Evolutionary conservation across 2,113 vertebrate species (phyloP), one percentile per base, ranked within the genome.

Genomic region (Bettongia penicillata): DNA sequence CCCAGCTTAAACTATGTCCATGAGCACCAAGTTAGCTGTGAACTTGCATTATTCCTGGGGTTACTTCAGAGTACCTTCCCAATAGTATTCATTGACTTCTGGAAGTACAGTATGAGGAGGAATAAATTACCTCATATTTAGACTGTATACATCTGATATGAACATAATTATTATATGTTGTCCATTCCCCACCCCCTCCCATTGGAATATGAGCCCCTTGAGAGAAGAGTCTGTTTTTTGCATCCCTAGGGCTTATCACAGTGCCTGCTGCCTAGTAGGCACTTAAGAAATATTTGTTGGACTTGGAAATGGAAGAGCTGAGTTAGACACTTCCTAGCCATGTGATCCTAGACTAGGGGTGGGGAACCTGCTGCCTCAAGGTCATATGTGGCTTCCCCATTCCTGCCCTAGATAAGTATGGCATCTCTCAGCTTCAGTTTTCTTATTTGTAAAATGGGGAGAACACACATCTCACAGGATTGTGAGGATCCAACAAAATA

Each of bases 1-100:
- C 91, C 92, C 9, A 10, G 90, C 49, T 93, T 57, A n/a, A 91
- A 95, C 61, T 52, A 3, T 1, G 1, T 55, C 3, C 48, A 3
- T 26, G 2, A 16, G 23, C 10, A 2, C 48, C 50, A 48, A 19
- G 89, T 90, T 50, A 49, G 47, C 48, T 26, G 47, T 28, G 9
- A 90, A 50, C 28, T 14, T 48, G 48, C 24, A 49, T 31, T 50
- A 49, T 31, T 90, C 68, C 68, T 91, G 10, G 2, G 11, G 48
- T 89, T 89, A 37, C 48, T 90, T n/a, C 11, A 55, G 91, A 93
- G 91, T 90, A 52, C 91, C n/a, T 89, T 94, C 95, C 94, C 93
- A 91, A 51, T 4, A 6, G 26, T 0, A 11, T 31, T 5, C 91
- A 2, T 50, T 43, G 2, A 95, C 26, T 53, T 26, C 51, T 43